A percentile compares a stretch with the other conserved stretches of the same genome.
These are phyloP conservation scores for Etheostoma perlongum DNA, from an alignment of 2,797 vertebrate species.

Conservation along the genomic window DNA sequence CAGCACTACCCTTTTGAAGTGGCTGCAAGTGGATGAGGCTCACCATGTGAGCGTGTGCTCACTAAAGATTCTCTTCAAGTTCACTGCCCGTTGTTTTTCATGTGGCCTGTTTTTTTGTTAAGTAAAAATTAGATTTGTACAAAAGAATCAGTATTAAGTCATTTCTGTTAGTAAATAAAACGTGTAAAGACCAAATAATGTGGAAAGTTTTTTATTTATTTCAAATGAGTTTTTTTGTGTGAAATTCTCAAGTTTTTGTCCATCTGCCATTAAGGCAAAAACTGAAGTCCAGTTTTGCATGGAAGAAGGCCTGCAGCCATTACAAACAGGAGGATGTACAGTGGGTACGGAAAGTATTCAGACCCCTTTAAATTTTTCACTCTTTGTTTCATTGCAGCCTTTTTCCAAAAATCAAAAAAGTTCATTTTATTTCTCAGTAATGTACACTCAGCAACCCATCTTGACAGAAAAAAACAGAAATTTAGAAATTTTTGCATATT, in stretches of 20 bases:
- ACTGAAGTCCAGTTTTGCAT: too few relatives aligned
- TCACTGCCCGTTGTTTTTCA: not conserved
- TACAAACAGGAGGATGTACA: too few relatives aligned
- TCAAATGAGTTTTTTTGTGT: not conserved
- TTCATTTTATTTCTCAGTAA: too few relatives aligned
- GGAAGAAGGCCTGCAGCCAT: too few relatives aligned
- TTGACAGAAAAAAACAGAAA: too few relatives aligned
- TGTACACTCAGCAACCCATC: too few relatives aligned
- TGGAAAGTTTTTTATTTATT: not conserved
- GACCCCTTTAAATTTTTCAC: too few relatives aligned
- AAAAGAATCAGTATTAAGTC: not conserved
- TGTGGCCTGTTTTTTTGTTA: not conserved
- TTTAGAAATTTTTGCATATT: too few relatives aligned
- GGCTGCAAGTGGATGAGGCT: conserved; percentile 77
- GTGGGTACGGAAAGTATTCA: too few relatives aligned
- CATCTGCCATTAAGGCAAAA: too few relatives aligned
- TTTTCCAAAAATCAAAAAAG: too few relatives aligned
- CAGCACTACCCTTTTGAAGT: conserved; percentile 90
- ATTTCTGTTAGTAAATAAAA: conserved; percentile 40
- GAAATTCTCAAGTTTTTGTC: not conserved
- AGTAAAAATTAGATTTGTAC: conserved; percentile 21
- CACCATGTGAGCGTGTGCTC: fast-evolving
- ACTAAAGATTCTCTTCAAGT: not conserved
- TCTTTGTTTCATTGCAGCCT: too few relatives aligned
- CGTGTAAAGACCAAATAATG: not conserved